Evolutionary conservation across 2,888 invertebrate species (phyloP).

Genomic region (Liodrosophila aerea): DNA sequence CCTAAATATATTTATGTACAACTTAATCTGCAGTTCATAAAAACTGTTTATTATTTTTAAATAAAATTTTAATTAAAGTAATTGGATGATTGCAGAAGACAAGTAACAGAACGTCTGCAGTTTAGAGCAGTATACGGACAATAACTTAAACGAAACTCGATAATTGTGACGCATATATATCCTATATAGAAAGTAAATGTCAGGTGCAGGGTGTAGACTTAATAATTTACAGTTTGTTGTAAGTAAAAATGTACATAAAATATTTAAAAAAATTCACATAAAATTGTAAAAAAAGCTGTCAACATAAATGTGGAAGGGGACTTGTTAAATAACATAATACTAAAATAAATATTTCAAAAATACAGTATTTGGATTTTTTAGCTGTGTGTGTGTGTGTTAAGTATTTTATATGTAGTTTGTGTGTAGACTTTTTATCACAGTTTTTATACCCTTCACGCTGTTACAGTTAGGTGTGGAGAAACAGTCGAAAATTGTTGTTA

Average conservation of each 20-base stretch:
- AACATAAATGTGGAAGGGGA: slow-evolving; percentile 29
- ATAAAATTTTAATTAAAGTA: no score
- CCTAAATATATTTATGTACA: no score
- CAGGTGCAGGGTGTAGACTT: background rate
- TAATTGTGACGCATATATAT: no score
- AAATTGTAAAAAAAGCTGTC: slow-evolving; percentile 35
- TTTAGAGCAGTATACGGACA: no score
- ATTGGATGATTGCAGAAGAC: no score
- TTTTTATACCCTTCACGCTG: slow-evolving; percentile 71
- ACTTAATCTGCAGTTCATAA: no score
- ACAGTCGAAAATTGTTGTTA: slow-evolving; percentile 5
- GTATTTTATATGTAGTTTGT: slow-evolving; percentile 23
- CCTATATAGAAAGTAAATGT: no score
- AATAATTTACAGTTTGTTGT: background rate
- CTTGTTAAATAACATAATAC: background rate
- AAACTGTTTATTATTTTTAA: no score
- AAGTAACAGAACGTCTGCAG: no score
- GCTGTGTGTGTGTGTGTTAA: slow-evolving; percentile 17
- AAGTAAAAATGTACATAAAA: no score
- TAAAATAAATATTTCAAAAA: no score
- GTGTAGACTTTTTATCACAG: slow-evolving; percentile 45
- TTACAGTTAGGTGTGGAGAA: slow-evolving; percentile 17
- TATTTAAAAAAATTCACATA: slow-evolving; percentile 21
- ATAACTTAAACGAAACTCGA: no score
- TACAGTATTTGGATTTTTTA: slow-evolving; percentile 23